Conservation (phyloP, 2,797 vertebrate genomes). For the Xiphophorus birchmanni region DNA sequence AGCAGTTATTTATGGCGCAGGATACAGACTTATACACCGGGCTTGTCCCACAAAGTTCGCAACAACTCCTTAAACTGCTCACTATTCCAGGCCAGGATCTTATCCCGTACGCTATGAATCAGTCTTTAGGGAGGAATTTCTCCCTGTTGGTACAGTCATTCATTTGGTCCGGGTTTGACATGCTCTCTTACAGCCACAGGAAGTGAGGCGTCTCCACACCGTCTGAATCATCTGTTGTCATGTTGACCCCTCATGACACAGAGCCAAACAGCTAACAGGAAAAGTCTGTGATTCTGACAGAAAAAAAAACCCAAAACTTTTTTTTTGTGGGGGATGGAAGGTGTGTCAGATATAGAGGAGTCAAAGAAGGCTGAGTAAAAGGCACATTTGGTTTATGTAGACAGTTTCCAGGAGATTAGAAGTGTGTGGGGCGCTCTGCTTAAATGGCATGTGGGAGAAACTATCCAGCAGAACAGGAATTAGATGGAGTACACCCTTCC, state of each 20-base stretch:
- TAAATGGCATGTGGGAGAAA: conserved; percentile 35
- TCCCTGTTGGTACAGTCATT: conserved; percentile 39
- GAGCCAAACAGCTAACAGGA: conserved; percentile 61
- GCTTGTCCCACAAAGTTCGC: conserved; percentile 28
- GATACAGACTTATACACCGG: conserved; percentile 11
- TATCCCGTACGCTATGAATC: conserved; percentile 55
- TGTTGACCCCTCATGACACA: conserved; percentile 62
- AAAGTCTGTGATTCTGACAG: conserved; percentile 57
- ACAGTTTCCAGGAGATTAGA: conserved; percentile 56
- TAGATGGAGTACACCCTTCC: conserved; percentile 34
- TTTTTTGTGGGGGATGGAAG: conserved; percentile 19
- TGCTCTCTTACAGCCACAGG: conserved; percentile 61
- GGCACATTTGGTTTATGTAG: conserved; percentile 45
- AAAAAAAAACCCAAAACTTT: conserved; percentile 20
- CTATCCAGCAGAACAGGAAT: conserved; percentile 34
- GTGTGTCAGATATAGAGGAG: conserved; percentile 51
- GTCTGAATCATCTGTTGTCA: conserved; percentile 79
- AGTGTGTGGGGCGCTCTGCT: conserved; percentile 37
- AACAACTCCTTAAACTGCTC: conserved; percentile 17
- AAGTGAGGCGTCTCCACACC: conserved; percentile 75
- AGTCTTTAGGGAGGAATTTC: conserved; percentile 45
- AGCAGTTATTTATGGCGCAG: conserved; percentile 24
- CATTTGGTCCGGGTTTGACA: conserved; percentile 39
- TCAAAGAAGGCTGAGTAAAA: conserved; percentile 36
- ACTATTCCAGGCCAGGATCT: conserved; percentile 21